Conservation (phyloP, 1,140 invertebrate species). For the Zaprionus lachaisei region DNA sequence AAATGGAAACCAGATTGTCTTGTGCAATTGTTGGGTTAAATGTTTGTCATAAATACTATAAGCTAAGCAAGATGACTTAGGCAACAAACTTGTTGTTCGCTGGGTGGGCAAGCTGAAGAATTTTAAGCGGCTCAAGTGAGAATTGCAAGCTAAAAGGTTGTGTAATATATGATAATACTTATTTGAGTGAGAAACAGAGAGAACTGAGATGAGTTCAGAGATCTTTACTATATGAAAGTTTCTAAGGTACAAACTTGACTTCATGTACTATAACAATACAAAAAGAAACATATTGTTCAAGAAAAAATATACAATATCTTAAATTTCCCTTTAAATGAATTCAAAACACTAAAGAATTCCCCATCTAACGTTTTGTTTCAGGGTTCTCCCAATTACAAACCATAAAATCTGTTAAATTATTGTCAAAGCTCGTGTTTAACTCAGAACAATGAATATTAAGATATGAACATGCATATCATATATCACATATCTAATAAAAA, state of each 20-base stretch:
- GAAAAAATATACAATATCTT: background rate
- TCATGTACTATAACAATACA: background rate
- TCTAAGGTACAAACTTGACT: background rate
- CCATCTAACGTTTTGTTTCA: background rate
- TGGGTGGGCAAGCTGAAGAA: background rate
- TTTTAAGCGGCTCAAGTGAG: background rate
- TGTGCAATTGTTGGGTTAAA: conserved; percentile 5
- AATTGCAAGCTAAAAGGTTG: background rate
- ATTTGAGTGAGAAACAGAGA: background rate
- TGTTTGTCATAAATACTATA: conserved; percentile 22
- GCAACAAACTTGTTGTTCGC: conserved; percentile 32
- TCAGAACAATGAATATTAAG: background rate
- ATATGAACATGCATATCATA: background rate
- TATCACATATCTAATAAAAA: conserved; percentile 22
- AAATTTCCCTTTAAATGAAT: background rate
- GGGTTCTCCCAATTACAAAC: background rate
- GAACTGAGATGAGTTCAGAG: background rate
- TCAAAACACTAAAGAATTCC: background rate
- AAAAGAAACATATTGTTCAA: background rate
- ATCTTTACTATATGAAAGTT: background rate
- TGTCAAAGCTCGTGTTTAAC: conserved; percentile 1
- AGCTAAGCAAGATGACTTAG: conserved; percentile 38
- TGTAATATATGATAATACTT: background rate
- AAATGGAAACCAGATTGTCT: conserved; percentile 31
- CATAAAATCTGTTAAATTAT: background rate